These are phyloP conservation scores for Falco berigora DNA, from an alignment of 2,797 vertebrate species.

Conservation along the genomic window DNA sequence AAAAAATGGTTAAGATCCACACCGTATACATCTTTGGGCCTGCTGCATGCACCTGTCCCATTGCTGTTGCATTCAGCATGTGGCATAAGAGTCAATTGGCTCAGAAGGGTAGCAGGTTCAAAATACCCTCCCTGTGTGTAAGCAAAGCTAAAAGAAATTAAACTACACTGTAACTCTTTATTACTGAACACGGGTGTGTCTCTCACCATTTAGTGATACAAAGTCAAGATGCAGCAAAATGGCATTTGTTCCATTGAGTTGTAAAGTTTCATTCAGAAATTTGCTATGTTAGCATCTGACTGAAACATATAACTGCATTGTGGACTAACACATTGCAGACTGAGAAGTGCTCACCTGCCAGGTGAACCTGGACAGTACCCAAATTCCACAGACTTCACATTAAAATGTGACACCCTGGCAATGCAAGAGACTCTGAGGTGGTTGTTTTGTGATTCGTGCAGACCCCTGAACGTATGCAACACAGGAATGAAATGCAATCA, in stretches of 20 bases:
- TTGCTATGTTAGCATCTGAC: not conserved
- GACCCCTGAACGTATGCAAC: not conserved
- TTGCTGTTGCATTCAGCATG: not conserved
- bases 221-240: not conserved
- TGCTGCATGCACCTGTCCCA: not conserved
- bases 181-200: not conserved
- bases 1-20: not conserved
- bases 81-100: not conserved
- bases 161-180: not conserved
- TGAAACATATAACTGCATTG: not conserved
- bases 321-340: not conserved
- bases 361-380: not conserved
- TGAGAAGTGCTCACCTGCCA: not conserved
- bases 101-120: not conserved
- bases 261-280: not conserved
- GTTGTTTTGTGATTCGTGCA: not conserved
- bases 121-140: not conserved
- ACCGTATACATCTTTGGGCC: not conserved
- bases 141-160: not conserved
- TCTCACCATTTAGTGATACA: not conserved
- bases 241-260: not conserved
- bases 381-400: not conserved
- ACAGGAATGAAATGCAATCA: not conserved
- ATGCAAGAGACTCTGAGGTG: not conserved
- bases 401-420: not conserved